Evolutionary conservation across 2,113 vertebrate genomes (phyloP), one percentile per base, ranked within the genome.

Genomic region (Callospermophilus lateralis): DNA sequence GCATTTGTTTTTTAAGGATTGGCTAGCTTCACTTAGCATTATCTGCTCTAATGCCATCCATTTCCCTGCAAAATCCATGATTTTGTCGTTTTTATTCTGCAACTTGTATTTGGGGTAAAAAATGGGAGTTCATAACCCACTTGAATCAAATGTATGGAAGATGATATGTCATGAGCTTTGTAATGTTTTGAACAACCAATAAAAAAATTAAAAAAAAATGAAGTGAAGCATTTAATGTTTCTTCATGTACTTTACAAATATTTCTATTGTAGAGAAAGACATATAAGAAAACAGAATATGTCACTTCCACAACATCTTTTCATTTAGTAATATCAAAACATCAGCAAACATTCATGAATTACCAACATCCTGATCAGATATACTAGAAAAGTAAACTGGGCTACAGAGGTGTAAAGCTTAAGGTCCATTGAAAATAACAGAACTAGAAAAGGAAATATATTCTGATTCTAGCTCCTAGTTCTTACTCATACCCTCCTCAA

Each of bases 381-480:
- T 28, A 95, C 24, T 77, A 96, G 19, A 68, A 20, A 85, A 70
- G 73, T 88, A 97, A 97, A 97, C 90, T 95, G 91, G 94, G 85
- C 90, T 63, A 97, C 32, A 89, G 48, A 37, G 68, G 39, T 45
- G 32, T 95, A 85, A 34, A 89, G 97, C 24, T 96, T 10, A 3
- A 42, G 84, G 67, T 63, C 85, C 85, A 92, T 12, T 13, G 65
- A 95, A 79, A 84, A 1, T 81, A 84, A 94, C 24, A 97, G 39
- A 96, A 51, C 32, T 97, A 61, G 34, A 95, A 94, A 93, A 73
- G 77, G 89, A 85, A 48, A 51, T 34, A 51, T 39, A 77, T 88
- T 83, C 11, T 77, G 13, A 3, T 80, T 84, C 61, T 79, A 86
- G 67, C 42, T 94, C 39, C 67, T 73, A 63, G 24, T 80, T 84